Conservation (phyloP, 53 echinoderm and acorn worm genomes). For the Crossaster papposus region DNA sequence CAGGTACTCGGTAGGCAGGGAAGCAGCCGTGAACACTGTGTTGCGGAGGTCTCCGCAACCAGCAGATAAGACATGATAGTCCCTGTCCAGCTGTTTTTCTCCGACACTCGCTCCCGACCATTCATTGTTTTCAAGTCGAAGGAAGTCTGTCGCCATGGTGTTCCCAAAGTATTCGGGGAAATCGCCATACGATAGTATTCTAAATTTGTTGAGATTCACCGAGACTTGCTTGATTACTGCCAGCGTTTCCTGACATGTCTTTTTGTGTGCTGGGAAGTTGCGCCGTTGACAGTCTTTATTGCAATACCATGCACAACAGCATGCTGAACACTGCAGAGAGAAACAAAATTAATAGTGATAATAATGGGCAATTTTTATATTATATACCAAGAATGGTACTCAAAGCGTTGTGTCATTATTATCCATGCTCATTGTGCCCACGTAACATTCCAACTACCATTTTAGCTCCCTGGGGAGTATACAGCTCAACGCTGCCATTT, state of each 20-base stretch:
- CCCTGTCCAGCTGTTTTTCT: not conserved
- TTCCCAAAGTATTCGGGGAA: too few species aligned
- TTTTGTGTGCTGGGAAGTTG: constrained; percentile 30
- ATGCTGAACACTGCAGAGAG: constrained; percentile 28
- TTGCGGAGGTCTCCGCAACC: constrained; percentile 62
- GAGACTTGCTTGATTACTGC: not conserved
- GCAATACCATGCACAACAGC: constrained; percentile 45
- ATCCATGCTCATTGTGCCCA: too few species aligned
- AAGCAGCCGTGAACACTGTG: too few species aligned
- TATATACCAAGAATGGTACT: too few species aligned
- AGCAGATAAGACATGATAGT: constrained; percentile 37
- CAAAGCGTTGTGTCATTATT: too few species aligned
- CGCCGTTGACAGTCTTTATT: constrained; percentile 40
- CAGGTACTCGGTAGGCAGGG: constrained; percentile 40
- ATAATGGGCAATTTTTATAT: too few species aligned
- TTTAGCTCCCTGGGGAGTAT: too few species aligned
- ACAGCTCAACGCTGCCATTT: too few species aligned
- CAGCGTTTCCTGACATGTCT: not conserved
- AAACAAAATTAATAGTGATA: too few species aligned
- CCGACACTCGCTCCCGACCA: not conserved
- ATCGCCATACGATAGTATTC: constrained; percentile 46
- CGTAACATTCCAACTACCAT: too few species aligned
- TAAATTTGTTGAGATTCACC: not conserved
- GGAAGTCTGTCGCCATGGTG: constrained; percentile 55
- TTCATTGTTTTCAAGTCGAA: constrained; percentile 43